Percentiles rank a stretch among this genome's conserved stretches.
Conservation (phyloP, 2,113 vertebrate species). For the Indicator indicator region DNA sequence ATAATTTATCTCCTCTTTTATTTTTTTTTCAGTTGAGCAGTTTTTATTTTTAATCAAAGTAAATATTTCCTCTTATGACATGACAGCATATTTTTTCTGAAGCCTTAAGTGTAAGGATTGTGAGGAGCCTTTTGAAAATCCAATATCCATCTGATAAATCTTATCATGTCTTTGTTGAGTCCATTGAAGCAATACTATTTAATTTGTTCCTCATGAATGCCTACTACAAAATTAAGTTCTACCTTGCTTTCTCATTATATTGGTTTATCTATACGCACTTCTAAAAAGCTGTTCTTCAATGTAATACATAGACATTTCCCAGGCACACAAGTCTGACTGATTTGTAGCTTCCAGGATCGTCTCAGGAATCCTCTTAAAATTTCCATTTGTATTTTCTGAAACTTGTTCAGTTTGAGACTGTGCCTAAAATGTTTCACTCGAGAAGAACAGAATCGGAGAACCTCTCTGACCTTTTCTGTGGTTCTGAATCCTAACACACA, state of each 20-base stretch:
- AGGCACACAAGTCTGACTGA: background rate
- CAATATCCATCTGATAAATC: background rate
- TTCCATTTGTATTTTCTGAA: background rate
- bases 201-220: accelerated
- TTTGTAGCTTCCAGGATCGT: background rate
- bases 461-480: background rate
- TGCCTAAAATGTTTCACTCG: background rate
- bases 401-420: background rate
- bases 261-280: background rate
- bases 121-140: background rate
- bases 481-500: background rate
- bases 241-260: background rate
- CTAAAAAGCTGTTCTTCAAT: background rate
- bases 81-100: background rate
- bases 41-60: background rate
- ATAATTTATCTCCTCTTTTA: background rate
- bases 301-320: background rate
- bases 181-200: background rate
- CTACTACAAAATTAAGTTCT: background rate
- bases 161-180: background rate
- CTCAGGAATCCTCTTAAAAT: background rate
- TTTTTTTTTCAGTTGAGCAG: background rate
- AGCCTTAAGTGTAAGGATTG: background rate
- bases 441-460: background rate
- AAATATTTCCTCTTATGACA: background rate